Evolutionary conservation across 2,113 vertebrate species (phyloP), one percentile per base, ranked within the genome.

Genomic region (Coptodon rendalli): DNA sequence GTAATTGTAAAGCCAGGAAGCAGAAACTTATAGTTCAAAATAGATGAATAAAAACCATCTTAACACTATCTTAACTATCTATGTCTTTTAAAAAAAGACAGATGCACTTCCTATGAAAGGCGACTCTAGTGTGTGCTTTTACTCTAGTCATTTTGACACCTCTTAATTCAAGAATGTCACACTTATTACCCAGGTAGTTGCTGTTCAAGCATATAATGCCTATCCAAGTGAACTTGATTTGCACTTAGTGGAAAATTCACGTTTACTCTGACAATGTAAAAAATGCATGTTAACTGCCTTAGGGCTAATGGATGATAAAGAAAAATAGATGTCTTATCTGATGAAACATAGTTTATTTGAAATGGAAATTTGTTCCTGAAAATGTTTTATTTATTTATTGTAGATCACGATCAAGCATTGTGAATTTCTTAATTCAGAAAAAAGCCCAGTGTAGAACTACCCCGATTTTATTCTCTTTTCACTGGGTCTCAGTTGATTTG

Each of bases 241-340:
- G 87, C 91, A 91, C 92, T 92, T 92, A 93, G 81, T n/a, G 29
- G 19, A 52, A 82, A 94, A 88, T 91, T 95, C 66, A 90, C 81
- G 80, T 93, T 92, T 90, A 85, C 84, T 89, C 57, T 29, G 61
- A 83, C 83, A 91, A 79, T 81, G 52, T 86, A 36, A 91, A 89
- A 93, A 93, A 93, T 93, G 80, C 78, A 89, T 88, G 90, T 86
- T 45, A 87, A 71, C 79, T 34, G n/a, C 87, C 86, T 89, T 88
- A 83, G 48, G 38, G 50, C 84, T 91, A 92, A 92, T 91, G 85
- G 91, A 91, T 53, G 31, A 43, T 86, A 86, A 83, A 81, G 86
- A 81, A 83, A 88, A 80, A 79, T 50, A 66, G 12, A 71, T 71
- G 38, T 34, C 17, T 13, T 14, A 34, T 22, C 8, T 73, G 22